These are phyloP conservation scores for Ametastegia equiseti DNA, from an alignment of 2,888 invertebrate species.

Conservation along the genomic window DNA sequence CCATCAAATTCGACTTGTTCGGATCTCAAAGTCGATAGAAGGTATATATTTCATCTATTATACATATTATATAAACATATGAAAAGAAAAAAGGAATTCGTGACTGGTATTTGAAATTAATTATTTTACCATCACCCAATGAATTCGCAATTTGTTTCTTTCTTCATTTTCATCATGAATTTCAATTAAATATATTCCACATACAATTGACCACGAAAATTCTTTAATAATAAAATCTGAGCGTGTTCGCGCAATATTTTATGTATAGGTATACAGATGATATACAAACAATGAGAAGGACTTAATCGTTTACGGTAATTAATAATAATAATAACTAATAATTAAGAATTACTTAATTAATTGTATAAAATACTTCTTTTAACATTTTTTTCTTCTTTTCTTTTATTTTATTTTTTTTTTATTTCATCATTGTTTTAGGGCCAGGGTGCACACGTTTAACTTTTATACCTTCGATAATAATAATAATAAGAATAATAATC, in stretches of 20 bases:
- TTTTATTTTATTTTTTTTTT: not conserved
- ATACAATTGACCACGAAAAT: not conserved
- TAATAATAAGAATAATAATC: too few relatives aligned
- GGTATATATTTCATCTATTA: not conserved
- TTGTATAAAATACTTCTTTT: conserved; percentile 45
- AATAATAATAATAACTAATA: conserved; percentile 45
- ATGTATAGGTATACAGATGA: conserved; percentile 15
- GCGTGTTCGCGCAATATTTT: conserved; percentile 37
- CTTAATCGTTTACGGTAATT: conserved; percentile 17
- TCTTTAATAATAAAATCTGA: conserved; percentile 13
- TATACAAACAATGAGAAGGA: conserved; percentile 32
- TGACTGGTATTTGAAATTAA: not conserved
- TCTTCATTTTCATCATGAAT: not conserved
- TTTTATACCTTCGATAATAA: not conserved
- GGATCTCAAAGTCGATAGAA: not conserved
- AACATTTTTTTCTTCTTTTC: not conserved
- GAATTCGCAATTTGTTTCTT: not conserved
- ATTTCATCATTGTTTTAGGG: conserved; percentile 40
- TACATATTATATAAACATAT: not conserved
- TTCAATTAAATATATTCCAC: not conserved
- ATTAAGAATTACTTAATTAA: conserved; percentile 49
- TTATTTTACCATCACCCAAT: not conserved
- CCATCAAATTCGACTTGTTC: conserved; percentile 22
- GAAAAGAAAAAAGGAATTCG: not conserved
- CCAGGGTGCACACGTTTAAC: conserved; percentile 35